phyloP scores from a whole-genome alignment of 2,797 vertebrate species.

The Spondyliosoma cantharus region DNA sequence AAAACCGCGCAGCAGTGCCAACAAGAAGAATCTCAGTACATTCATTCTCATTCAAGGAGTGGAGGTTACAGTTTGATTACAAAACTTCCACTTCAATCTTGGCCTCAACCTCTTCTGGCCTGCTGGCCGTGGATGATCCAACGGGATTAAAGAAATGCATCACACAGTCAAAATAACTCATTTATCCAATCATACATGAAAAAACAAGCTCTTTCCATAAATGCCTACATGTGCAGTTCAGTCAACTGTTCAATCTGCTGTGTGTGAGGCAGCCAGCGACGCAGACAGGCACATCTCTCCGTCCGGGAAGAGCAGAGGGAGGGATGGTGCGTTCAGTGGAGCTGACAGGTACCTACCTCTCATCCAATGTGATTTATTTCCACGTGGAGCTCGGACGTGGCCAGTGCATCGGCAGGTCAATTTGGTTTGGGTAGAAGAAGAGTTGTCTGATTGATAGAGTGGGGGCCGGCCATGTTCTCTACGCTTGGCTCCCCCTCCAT shows the following conservation, averaged over 20 bases:
- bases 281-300: conserved; percentile 36
- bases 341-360: conserved; percentile 74
- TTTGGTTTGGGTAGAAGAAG: conserved; percentile 72
- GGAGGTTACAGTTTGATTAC: conserved; percentile 31
- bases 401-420: conserved; percentile 73
- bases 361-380: conserved; percentile 80
- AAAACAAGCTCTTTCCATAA: conserved; percentile 41
- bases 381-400: conserved; percentile 57
- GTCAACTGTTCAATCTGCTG: conserved; percentile 45
- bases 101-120: conserved; percentile 1
- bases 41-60: conserved; percentile 40
- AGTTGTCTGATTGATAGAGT: conserved; percentile 75
- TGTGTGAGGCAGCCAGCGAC: conserved; percentile 37
- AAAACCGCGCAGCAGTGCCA: conserved; percentile 37
- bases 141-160: conserved; percentile 20
- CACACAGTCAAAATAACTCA: background rate
- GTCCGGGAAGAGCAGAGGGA: conserved; percentile 39
- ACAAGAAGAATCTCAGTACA: conserved; percentile 43
- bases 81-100: conserved; percentile 21
- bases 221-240: conserved; percentile 39
- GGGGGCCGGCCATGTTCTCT: conserved; percentile 61
- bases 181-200: conserved; percentile 12
- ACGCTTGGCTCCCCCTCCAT: conserved; percentile 65
- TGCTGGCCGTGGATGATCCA: background rate
- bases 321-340: conserved; percentile 53